A percentile compares a stretch with the other conserved stretches of the same genome.
Conservation (phyloP, 2,113 vertebrate species). For the Monarcha castaneiventris region DNA sequence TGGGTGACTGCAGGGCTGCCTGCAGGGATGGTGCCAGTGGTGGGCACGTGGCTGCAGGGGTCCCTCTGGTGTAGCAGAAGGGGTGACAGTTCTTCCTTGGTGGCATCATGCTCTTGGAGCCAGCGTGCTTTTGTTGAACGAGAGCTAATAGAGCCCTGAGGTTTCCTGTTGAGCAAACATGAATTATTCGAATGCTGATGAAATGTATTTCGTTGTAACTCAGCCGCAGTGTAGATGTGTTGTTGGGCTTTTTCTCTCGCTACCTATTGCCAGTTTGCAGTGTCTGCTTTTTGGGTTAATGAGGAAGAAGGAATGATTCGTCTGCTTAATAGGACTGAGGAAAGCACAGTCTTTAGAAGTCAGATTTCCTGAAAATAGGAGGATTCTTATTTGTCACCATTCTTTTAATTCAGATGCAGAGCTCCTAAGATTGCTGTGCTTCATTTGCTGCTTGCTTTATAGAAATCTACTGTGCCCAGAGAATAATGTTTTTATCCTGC, state of each 20-base stretch:
- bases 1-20: neutral
- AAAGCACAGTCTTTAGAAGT: neutral
- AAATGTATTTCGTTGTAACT: neutral
- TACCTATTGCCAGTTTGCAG: neutral
- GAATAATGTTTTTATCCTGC: neutral
- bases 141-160: neutral
- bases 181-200: neutral
- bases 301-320: neutral
- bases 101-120: neutral
- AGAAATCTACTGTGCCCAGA: neutral
- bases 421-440: neutral
- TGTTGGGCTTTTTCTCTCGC: neutral
- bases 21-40: fast-evolving
- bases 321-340: neutral
- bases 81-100: neutral
- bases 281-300: neutral
- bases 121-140: neutral
- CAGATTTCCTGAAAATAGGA: neutral
- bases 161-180: neutral
- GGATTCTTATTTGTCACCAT: neutral
- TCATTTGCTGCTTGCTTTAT: neutral
- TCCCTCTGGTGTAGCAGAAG: neutral
- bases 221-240: fast-evolving
- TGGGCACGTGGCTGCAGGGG: neutral
- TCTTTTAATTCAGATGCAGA: neutral